Evolutionary conservation across 2,888 invertebrate genomes (phyloP).

Genomic region (Phaonia tiefii): DNA sequence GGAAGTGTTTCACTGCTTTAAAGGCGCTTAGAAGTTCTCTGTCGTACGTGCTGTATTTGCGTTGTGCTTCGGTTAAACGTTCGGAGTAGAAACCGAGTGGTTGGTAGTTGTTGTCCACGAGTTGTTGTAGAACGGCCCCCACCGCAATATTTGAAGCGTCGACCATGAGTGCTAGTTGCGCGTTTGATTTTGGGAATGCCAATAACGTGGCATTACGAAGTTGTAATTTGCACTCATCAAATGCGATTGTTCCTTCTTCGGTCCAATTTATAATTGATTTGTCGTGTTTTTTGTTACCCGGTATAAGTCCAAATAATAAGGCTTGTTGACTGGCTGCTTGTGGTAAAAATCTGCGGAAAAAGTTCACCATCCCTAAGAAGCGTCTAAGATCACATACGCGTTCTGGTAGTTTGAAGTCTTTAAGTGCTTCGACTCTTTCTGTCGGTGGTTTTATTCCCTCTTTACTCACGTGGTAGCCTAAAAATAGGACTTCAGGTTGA

Average conservation of each 20-base stretch:
- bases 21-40: conserved; percentile 53
- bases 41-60: conserved; percentile 59
- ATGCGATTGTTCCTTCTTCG: conserved; percentile 26
- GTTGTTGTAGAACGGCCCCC: conserved; percentile 53
- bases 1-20: conserved; percentile 54
- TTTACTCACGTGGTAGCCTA: conserved; percentile 53
- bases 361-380: conserved; percentile 69
- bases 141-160: conserved; percentile 54
- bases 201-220: conserved; percentile 39
- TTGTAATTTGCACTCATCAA: conserved; percentile 48
- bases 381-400: conserved; percentile 61
- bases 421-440: conserved; percentile 60
- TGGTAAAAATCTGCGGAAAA: conserved; percentile 54
- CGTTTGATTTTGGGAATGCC: conserved; percentile 44
- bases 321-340: no score
- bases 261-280: conserved; percentile 45
- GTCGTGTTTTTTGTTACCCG: conserved; percentile 57
- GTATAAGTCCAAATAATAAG: conserved; percentile 42
- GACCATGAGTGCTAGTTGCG: conserved; percentile 50
- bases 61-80: conserved; percentile 46
- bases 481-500: conserved; percentile 52
- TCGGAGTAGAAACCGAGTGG: conserved; percentile 57
- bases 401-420: conserved; percentile 55
- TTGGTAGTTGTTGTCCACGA: conserved; percentile 24
- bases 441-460: conserved; percentile 49